A percentile compares a stretch with the other conserved stretches of the same genome.
Evolutionary conservation across 1,140 invertebrate species (phyloP).

Genomic region (Sycophaga agraensis): DNA sequence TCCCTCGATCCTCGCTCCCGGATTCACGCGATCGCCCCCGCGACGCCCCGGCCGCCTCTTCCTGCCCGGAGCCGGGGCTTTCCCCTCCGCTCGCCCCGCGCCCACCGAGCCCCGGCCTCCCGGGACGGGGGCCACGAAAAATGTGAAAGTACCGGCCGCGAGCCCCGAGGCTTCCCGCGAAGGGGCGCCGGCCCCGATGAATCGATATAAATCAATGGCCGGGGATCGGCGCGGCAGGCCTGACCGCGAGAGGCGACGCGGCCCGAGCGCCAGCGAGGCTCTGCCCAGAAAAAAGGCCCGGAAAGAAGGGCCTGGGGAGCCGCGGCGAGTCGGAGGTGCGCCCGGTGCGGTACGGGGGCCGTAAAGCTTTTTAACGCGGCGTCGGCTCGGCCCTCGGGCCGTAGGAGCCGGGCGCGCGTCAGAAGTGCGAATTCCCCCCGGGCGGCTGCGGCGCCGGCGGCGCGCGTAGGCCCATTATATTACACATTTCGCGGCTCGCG

Average conservation of each 20-base stretch:
- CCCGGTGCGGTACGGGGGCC: background rate
- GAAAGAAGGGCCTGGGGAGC: too few species aligned
- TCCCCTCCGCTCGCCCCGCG: background rate
- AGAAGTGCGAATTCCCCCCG: conserved; percentile 19
- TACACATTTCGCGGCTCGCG: conserved; percentile 8
- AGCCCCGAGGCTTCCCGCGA: too few species aligned
- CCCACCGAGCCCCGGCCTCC: background rate
- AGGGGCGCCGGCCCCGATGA: too few species aligned
- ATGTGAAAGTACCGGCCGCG: too few species aligned
- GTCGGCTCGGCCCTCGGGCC: background rate
- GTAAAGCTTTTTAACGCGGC: conserved; percentile 40
- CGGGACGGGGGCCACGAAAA: too few species aligned
- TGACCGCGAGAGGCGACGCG: too few species aligned
- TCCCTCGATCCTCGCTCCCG: too few species aligned
- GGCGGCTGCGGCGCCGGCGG: conserved; percentile 3
- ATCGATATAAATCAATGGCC: too few species aligned
- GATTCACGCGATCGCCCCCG: too few species aligned
- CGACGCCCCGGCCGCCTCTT: too few species aligned
- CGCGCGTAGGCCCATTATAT: conserved; percentile 20
- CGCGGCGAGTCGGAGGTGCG: background rate
- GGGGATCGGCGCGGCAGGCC: background rate
- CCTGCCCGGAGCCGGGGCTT: background rate
- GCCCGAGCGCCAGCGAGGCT: too few species aligned
- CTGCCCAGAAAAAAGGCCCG: too few species aligned
- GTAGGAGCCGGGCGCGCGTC: background rate